Conservation (phyloP, 2,888 invertebrate genomes). For the Antheraea assamensis region DNA sequence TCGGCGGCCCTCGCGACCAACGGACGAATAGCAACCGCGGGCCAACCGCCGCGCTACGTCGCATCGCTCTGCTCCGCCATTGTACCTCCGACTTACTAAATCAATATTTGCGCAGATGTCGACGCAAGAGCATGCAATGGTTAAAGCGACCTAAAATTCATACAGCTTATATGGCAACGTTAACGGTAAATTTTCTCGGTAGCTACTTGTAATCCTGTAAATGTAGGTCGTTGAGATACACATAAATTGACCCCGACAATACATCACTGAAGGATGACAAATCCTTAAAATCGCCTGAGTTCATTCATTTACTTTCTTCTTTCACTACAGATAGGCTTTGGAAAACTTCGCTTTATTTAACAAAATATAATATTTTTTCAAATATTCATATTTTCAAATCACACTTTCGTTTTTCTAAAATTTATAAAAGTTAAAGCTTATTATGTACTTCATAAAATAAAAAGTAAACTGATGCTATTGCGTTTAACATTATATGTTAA, state of each 20-base stretch:
- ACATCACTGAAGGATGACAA: constrained; percentile 54
- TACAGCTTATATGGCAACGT: constrained; percentile 81
- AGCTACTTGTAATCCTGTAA: constrained; percentile 81
- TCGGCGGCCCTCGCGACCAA: constrained; percentile 42
- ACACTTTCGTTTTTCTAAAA: background rate
- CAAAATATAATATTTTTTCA: background rate
- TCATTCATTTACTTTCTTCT: background rate
- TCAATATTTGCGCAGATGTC: constrained; percentile 82
- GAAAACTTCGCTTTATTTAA: background rate
- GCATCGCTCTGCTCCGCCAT: constrained; percentile 54
- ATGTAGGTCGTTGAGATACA: constrained; percentile 79
- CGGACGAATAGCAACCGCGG: constrained; percentile 37
- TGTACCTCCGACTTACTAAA: constrained; percentile 78
- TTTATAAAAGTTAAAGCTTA: background rate
- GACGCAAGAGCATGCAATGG: constrained; percentile 80
- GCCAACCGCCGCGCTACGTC: constrained; percentile 51
- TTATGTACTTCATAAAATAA: background rate
- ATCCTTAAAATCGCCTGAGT: constrained; percentile 60
- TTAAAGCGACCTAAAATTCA: constrained; percentile 81
- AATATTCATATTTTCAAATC: background rate
- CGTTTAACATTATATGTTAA: background rate
- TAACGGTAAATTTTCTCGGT: constrained; percentile 82
- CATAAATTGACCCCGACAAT: constrained; percentile 73
- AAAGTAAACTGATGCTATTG: background rate
- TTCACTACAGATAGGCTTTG: background rate